phyloP scores from a whole-genome alignment of 2,113 vertebrate species.

The Eptatretus burgeri region DNA sequence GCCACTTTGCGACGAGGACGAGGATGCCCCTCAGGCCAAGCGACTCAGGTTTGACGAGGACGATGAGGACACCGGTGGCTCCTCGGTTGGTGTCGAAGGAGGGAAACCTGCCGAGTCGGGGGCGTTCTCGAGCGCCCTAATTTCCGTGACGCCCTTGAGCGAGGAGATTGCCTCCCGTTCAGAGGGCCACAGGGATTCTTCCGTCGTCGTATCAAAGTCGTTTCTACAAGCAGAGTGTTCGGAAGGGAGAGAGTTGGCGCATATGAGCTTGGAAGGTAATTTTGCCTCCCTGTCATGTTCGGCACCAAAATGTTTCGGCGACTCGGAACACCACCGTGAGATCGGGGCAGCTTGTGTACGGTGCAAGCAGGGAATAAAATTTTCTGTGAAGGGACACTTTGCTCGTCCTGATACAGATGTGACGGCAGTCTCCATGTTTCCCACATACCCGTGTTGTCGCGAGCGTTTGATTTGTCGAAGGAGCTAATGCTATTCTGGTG shows the following conservation, averaged over 20 bases:
- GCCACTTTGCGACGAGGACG: background rate
- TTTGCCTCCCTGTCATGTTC: too few species aligned
- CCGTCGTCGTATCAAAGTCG: background rate
- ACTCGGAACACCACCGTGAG: too few species aligned
- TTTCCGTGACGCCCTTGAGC: background rate
- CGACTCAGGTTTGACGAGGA: background rate
- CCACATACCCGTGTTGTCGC: too few species aligned
- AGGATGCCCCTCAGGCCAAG: slow-evolving; percentile 3
- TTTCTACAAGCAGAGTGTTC: background rate
- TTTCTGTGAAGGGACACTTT: too few species aligned
- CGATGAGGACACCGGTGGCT: background rate
- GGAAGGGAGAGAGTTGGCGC: background rate
- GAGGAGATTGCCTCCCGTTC: background rate
- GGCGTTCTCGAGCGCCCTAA: background rate
- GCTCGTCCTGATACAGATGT: too few species aligned
- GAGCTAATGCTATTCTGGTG: too few species aligned
- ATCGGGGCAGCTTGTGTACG: too few species aligned
- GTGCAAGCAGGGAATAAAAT: too few species aligned
- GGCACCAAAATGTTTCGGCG: too few species aligned
- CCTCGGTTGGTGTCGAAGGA: background rate
- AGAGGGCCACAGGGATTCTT: background rate
- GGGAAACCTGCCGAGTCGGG: background rate
- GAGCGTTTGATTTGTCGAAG: too few species aligned
- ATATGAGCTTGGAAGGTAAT: too few species aligned
- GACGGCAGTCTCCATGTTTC: too few species aligned